Evolutionary conservation across 53 echinoderm and acorn worm genomes (phyloP).

Genomic region (Echinometra lucunter): DNA sequence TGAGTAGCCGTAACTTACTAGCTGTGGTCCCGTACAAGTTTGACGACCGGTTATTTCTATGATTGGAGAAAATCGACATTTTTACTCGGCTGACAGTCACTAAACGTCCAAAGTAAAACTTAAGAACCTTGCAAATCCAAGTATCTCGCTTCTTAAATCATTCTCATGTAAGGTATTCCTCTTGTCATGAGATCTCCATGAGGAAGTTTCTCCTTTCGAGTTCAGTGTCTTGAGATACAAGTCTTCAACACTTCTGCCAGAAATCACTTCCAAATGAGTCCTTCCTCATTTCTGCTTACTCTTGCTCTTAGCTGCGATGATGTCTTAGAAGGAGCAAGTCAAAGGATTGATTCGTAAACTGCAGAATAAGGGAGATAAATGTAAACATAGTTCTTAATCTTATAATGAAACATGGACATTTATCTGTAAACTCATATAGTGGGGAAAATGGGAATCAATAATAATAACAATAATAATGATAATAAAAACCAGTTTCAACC

Average conservation of each 20-base stretch:
- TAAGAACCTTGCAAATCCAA: background rate
- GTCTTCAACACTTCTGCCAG: background rate
- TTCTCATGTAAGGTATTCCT: background rate
- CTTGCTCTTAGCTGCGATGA: background rate
- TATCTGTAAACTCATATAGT: no score
- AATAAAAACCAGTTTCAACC: no score
- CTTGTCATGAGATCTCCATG: background rate
- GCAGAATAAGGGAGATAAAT: no score
- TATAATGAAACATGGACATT: no score
- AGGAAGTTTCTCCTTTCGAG: background rate
- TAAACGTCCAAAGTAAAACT: background rate
- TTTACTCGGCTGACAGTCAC: background rate
- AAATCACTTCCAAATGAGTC: no score
- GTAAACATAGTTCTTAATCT: no score
- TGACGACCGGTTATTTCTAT: background rate
- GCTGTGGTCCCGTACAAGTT: background rate
- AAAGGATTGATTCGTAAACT: no score
- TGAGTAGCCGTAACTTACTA: constrained; percentile 67
- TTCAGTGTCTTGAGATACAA: background rate
- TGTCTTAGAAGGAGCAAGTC: background rate
- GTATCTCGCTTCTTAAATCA: background rate
- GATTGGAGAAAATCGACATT: background rate
- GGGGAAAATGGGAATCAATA: no score
- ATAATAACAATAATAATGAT: no score
- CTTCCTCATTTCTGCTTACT: no score